Evolutionary conservation across 2,113 vertebrate genomes (phyloP).

Genomic region (Podarcis cretensis): DNA sequence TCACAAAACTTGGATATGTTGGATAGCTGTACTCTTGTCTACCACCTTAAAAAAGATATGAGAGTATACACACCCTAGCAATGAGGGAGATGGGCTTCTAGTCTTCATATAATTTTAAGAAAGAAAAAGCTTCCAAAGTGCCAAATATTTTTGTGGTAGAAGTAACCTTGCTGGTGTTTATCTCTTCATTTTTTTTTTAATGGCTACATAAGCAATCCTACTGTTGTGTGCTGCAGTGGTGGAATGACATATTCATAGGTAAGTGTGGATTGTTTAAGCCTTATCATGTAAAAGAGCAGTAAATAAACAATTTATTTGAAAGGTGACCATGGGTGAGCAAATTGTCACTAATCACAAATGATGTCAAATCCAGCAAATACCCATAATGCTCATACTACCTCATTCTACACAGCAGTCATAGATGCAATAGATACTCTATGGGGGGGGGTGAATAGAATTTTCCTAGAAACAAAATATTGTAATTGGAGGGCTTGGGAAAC

Average conservation of each 20-base stretch:
- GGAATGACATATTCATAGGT: not conserved
- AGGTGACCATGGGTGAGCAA: not conserved
- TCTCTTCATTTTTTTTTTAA: not conserved
- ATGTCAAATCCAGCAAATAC: not conserved
- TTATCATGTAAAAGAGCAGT: not conserved
- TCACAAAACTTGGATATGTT: no score
- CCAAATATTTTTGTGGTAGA: no score
- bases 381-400: not conserved
- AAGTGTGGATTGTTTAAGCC: no score
- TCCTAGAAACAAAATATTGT: not conserved
- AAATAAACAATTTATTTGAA: not conserved
- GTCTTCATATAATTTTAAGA: no score
- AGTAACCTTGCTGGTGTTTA: no score
- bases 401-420: not conserved
- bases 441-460: not conserved
- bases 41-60: no score
- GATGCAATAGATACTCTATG: not conserved
- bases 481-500: not conserved
- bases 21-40: no score
- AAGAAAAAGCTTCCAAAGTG: no score
- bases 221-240: not conserved
- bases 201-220: no score
- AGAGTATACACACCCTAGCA: no score
- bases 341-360: not conserved
- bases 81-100: no score